Conservation (phyloP, 35 echinoderm and acorn worm species). For the Holothuria glaberrima region DNA sequence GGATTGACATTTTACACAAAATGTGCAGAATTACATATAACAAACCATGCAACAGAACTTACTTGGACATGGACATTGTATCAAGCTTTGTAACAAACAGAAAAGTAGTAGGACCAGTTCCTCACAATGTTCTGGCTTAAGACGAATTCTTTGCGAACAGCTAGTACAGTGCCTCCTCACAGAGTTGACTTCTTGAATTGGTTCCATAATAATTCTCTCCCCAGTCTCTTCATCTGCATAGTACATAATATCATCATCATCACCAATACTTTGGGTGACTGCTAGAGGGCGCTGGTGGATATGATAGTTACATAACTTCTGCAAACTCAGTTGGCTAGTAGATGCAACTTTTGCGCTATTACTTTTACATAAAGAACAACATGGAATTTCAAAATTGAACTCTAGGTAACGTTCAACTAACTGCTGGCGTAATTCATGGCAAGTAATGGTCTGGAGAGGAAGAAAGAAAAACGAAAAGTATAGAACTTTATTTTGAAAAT, state of each 20-base stretch:
- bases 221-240: slow-evolving; percentile 5
- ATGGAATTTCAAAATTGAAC: slow-evolving; percentile 6
- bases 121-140: slow-evolving; percentile 8
- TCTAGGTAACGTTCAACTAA: slow-evolving; percentile 13
- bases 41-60: background rate
- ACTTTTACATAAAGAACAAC: background rate
- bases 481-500: too few species aligned
- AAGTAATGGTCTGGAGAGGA: background rate
- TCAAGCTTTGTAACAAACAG: slow-evolving; percentile 4
- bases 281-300: slow-evolving; percentile 19
- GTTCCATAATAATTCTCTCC: background rate
- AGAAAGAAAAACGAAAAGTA: too few species aligned
- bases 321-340: background rate
- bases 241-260: background rate
- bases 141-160: background rate
- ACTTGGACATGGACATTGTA: slow-evolving; percentile 7
- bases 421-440: slow-evolving; percentile 2
- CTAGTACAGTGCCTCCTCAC: slow-evolving; percentile 20
- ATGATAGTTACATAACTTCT: background rate
- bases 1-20: too few species aligned
- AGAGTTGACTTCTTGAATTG: background rate
- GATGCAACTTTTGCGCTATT: background rate
- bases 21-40: background rate
- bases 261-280: background rate
- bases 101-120: slow-evolving; percentile 3